These are phyloP conservation scores for Polypterus bichir DNA, from an alignment of 2,113 vertebrate species.

Conservation along the genomic window DNA sequence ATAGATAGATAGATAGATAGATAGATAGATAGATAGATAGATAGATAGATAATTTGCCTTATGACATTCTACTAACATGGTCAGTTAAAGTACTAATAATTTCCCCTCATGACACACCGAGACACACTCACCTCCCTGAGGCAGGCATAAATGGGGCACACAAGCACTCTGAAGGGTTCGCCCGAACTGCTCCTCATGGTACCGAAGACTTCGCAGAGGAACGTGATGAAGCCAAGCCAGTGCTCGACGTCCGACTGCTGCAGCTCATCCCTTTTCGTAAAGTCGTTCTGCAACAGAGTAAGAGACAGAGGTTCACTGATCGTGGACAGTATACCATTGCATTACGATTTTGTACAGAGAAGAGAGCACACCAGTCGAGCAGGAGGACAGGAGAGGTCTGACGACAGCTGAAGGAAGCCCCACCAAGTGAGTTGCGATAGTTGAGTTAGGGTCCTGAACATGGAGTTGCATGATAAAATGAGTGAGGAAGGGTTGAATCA, in stretches of 20 bases:
- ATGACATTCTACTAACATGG: too few relatives aligned
- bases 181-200: constrained; percentile 89
- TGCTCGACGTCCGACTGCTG: constrained; percentile 81
- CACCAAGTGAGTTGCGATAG: too few relatives aligned
- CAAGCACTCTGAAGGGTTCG: constrained; percentile 87
- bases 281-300: constrained; percentile 69
- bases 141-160: constrained; percentile 94
- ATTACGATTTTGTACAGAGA: not conserved
- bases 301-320: constrained; percentile 16
- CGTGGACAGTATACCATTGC: too few relatives aligned
- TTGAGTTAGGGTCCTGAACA: too few relatives aligned
- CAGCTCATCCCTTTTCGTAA: constrained; percentile 72
- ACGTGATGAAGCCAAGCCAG: constrained; percentile 97
- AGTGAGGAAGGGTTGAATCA: too few relatives aligned
- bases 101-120: too few relatives aligned
- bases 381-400: not conserved
- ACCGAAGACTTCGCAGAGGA: constrained; percentile 89
- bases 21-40: too few relatives aligned
- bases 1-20: too few relatives aligned
- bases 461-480: too few relatives aligned
- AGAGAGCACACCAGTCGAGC: not conserved
- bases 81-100: too few relatives aligned
- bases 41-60: too few relatives aligned
- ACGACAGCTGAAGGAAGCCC: too few relatives aligned
- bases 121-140: constrained; percentile 77